These are phyloP conservation scores for Lepidochrysops patricia DNA, from an alignment of 2,888 invertebrate genomes.

Conservation along the genomic window DNA sequence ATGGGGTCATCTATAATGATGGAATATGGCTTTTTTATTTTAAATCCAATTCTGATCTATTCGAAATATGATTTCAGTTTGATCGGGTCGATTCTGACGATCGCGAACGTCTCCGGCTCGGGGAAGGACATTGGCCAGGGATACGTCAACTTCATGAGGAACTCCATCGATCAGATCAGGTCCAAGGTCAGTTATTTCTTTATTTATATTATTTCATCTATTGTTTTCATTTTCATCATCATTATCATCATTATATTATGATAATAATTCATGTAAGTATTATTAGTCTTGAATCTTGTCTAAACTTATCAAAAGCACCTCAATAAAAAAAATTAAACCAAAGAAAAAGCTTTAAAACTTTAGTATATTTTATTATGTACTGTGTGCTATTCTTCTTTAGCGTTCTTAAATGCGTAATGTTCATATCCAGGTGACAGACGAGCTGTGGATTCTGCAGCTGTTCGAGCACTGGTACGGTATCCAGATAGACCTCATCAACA, in stretches of 20 bases:
- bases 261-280: too few species aligned
- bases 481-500: constrained; percentile 94
- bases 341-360: too few species aligned
- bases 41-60: neutral
- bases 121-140: constrained; percentile 98
- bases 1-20: too few species aligned
- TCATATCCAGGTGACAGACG: constrained; percentile 67
- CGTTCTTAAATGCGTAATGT: too few species aligned
- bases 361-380: neutral
- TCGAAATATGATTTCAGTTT: constrained; percentile 39
- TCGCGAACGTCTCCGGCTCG: constrained; percentile 90
- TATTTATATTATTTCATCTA: too few species aligned
- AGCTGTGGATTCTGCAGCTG: constrained; percentile 77
- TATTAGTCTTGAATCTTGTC: too few species aligned
- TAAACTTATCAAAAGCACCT: too few species aligned
- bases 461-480: constrained; percentile 94
- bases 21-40: neutral
- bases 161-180: constrained; percentile 97
- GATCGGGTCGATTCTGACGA: constrained; percentile 67
- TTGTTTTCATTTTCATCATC: too few species aligned
- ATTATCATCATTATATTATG: too few species aligned
- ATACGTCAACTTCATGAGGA: constrained; percentile 97
- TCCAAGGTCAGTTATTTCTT: constrained; percentile 91
- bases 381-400: neutral
- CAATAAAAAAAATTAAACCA: too few species aligned